Evolutionary conservation across 2,113 vertebrate genomes (phyloP).

Genomic region (Zapus hudsonius): DNA sequence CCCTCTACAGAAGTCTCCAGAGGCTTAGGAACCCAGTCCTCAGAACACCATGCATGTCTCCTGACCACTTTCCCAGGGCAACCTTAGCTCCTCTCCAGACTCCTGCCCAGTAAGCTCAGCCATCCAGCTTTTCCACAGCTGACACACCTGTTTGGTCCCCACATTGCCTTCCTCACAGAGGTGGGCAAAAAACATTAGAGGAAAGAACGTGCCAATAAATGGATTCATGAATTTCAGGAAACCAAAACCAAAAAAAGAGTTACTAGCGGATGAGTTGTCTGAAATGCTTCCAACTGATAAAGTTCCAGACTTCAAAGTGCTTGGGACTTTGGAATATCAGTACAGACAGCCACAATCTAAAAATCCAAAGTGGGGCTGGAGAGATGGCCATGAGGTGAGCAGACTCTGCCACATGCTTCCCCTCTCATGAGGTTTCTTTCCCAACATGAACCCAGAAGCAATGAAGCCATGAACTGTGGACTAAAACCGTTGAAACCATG

Average conservation of each 20-base stretch:
- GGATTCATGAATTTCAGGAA: not conserved
- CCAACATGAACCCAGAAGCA: not conserved
- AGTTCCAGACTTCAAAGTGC: not conserved
- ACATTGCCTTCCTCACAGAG: not conserved
- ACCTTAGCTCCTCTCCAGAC: not conserved
- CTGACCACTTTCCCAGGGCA: too few relatives aligned
- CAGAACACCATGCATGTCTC: not conserved
- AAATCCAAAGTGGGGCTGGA: not conserved
- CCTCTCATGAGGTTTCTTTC: not conserved
- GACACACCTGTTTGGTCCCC: too few relatives aligned
- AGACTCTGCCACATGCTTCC: not conserved
- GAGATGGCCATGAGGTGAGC: too few relatives aligned
- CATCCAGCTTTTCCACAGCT: too few relatives aligned
- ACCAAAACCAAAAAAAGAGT: not conserved
- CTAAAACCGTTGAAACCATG: not conserved
- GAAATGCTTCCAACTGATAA: not conserved
- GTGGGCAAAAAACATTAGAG: not conserved
- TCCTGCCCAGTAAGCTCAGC: not conserved
- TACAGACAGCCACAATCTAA: not conserved
- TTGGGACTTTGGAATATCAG: not conserved
- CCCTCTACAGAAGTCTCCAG: not conserved
- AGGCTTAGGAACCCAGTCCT: not conserved
- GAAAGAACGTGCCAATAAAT: not conserved
- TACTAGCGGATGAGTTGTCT: accelerated
- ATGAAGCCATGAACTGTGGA: not conserved